Base-by-base conservation (phyloP, 1,140 invertebrate species). In the Ganaspis sp. region DNA sequence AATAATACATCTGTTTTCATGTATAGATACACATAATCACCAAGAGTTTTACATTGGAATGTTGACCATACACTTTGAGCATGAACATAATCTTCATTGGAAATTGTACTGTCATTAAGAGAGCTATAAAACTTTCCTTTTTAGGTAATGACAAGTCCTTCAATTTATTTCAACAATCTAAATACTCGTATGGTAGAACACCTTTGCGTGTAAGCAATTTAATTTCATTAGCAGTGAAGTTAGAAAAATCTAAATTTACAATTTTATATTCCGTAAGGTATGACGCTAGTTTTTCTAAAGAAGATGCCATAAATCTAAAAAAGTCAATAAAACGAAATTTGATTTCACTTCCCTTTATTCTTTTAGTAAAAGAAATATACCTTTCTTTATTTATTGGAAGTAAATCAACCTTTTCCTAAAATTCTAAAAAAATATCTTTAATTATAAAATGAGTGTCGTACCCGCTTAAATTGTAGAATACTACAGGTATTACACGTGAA, bases 1-100 rank as follows among this genome's bases (percentile, higher is more conserved):
- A 92, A 69, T 17, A 92, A 71, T 15, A 92, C 87, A 85, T 92
- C 89, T 11, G 84, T 84, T 80, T 88, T 88, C 21, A 90, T 70
- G 79, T 91, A 87, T 34, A 87, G 78, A 81, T 88, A 82, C 42
- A 72, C 85, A 77, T 87, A 87, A 70, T 86, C 77, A 26, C 85
- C 85, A 74, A 85, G 71, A 21, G 73, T 83, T 79, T 83, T 69
- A 42, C 84, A 83, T 40, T 82, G 53, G 81, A 92, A 93, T 54
- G 37, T 79, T 37, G 86, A 70, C 90, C 91, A 92, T 26, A 92
- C 84, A 9, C 85, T 85, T 79, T 82, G 26, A 9, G 89, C 91
- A 86, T 91, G 89, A 15, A 75, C 6, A 86, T 92, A 92, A 49
- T 92, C 86, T 23, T 73, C 73, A 45, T 85, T 69, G 6, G 79